These are phyloP conservation scores for Ostrea edulis DNA, from an alignment of 1,140 invertebrate species.

Conservation along the genomic window DNA sequence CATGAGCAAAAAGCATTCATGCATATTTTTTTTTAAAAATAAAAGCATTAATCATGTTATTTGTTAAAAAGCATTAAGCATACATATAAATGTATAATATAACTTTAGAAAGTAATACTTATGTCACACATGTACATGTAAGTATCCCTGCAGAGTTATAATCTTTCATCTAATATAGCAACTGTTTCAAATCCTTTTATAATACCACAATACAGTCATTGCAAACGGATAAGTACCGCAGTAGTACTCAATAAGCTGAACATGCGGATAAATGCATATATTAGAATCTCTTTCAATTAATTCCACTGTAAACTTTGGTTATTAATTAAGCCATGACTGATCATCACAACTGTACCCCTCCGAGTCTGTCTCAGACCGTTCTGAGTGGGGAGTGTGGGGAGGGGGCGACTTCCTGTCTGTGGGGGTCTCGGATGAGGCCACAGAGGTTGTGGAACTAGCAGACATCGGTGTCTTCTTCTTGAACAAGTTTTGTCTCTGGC, in stretches of 20 bases:
- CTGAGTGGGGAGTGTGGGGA: neutral
- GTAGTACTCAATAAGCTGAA: neutral
- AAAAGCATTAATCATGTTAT: no score
- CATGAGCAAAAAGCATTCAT: no score
- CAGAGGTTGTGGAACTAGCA: neutral
- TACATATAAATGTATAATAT: no score
- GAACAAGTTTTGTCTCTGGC: constrained; percentile 20
- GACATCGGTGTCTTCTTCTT: constrained; percentile 12
- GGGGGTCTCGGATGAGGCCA: neutral
- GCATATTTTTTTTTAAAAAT: no score
- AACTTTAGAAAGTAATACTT: no score
- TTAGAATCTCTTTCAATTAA: neutral
- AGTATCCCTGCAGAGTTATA: neutral
- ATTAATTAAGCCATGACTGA: neutral
- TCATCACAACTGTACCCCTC: neutral
- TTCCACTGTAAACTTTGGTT: neutral
- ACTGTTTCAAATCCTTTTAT: neutral
- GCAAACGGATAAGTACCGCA: neutral
- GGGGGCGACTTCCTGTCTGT: neutral
- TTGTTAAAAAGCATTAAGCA: no score
- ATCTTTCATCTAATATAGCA: no score
- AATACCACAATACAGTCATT: neutral
- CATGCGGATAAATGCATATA: neutral
- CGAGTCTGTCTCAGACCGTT: neutral
- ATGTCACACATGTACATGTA: neutral